Evolutionary conservation across 2,888 invertebrate genomes (phyloP).

Genomic region (Lochmaea crataegi): DNA sequence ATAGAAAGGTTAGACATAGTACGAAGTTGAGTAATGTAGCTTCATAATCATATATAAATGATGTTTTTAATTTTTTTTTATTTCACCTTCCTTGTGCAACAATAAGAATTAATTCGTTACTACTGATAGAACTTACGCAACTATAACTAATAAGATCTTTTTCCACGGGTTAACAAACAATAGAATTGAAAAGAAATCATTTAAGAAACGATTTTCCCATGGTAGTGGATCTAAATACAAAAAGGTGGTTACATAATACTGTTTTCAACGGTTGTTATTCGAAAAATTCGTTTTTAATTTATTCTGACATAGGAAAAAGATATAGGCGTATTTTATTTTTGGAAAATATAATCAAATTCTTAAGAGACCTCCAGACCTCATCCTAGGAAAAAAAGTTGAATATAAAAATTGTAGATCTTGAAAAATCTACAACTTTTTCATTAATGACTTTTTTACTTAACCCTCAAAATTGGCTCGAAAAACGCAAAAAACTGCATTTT

Average conservation of each 20-base stretch:
- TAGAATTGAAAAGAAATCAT: conserved; percentile 21
- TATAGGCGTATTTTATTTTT: not conserved
- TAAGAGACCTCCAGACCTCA: too few relatives aligned
- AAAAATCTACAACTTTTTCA: too few relatives aligned
- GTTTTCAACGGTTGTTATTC: not conserved
- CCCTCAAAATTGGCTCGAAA: too few relatives aligned
- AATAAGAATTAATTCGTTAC: conserved; percentile 22
- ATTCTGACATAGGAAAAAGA: not conserved
- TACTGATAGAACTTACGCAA: conserved; percentile 22
- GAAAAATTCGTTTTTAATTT: not conserved
- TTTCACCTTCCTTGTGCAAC: conserved; percentile 30
- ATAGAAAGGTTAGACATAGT: too few relatives aligned
- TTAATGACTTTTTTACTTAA: too few relatives aligned
- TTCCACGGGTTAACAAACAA: conserved; percentile 30
- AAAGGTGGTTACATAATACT: not conserved
- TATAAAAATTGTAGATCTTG: too few relatives aligned
- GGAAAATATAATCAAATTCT: too few relatives aligned
- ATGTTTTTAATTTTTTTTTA: not conserved
- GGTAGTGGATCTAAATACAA: not conserved
- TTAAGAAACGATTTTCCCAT: conserved; percentile 18
- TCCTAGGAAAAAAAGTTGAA: too few relatives aligned
- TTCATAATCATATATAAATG: not conserved
- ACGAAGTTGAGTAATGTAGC: too few relatives aligned
- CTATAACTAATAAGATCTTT: conserved; percentile 17
- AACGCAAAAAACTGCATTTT: too few relatives aligned